Base-by-base conservation (phyloP, 1,140 invertebrate species). In the Samia ricini region DNA sequence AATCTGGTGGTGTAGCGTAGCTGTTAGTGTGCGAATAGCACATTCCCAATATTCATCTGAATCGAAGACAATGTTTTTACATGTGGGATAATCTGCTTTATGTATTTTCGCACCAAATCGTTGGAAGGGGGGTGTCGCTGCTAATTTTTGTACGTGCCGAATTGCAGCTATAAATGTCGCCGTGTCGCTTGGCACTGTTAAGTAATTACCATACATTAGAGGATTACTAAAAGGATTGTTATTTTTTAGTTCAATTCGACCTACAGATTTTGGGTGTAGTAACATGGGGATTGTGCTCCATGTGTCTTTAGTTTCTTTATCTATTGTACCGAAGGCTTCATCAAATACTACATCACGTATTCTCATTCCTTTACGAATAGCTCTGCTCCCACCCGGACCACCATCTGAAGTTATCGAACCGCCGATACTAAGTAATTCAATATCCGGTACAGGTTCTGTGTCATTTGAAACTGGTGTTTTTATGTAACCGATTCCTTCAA, bases 401-500 rank as follows among this genome's bases (percentile, higher is more conserved):
- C 83, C 85, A 69, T 96, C 95, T 0, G 94, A 93, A 21, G 92
- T 68, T 19, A 92, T 75, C 29, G 91, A 91, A n/a, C 90, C 91
- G 1, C 86, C 73, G 19, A 93, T 84, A 66, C 92, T 91, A 20
- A 94, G 92, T 1, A 94, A 71, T 76, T 95, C 94, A 8, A 94
- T 92, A 64, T 95, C 94, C 0, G 94, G 94, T 69, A 92, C 90
- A 63, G 91, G 91, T 54, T 79, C 83, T 5, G 91, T 86, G 63
- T 92, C 90, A 42, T 91, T 87, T 0, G 93, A 92, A 1, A 91
- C 77, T 12, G 92, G 90, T 0, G 92, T 93, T 69, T 94, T 94
- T 10, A 94, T 91, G 68, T 94, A 95, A 0, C 93, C 93, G 20
- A 95, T 83, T 2, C 91, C 93, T 87, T 95, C 94, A 1, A 94